Evolutionary conservation across 2,113 vertebrate species (phyloP).

Genomic region (Eidolon helvum): DNA sequence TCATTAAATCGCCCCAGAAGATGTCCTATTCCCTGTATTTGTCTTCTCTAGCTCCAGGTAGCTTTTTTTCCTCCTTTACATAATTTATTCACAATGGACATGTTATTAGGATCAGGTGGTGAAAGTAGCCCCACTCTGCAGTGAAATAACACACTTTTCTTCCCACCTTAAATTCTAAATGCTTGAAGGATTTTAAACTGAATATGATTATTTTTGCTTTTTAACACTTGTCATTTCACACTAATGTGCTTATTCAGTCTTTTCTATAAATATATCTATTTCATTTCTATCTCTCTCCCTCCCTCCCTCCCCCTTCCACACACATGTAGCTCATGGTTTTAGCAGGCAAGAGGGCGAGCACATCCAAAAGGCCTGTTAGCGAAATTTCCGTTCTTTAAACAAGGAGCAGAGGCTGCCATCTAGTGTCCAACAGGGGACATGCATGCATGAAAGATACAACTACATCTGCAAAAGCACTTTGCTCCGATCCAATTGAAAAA

Average conservation of each 20-base stretch:
- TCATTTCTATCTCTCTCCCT: not conserved
- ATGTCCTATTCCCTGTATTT: not conserved
- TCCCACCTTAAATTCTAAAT: not conserved
- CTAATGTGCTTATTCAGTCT: not conserved
- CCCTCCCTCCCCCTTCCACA: not conserved
- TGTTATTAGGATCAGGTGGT: not conserved
- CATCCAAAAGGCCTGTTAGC: not conserved
- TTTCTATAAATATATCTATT: not conserved
- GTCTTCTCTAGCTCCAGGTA: not conserved
- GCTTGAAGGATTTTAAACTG: not conserved
- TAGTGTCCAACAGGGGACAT: not conserved
- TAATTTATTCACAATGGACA: not conserved
- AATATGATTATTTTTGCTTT: not conserved
- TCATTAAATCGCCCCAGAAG: not conserved
- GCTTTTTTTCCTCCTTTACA: not conserved
- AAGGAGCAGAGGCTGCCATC: slow-evolving; percentile 26
- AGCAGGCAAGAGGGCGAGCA: not conserved
- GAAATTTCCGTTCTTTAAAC: not conserved
- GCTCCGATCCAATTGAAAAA: not conserved
- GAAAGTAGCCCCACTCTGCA: not conserved
- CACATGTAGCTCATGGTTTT: not conserved
- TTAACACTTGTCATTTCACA: not conserved
- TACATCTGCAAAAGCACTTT: not conserved
- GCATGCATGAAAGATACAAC: not conserved
- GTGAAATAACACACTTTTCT: not conserved